Conservation (phyloP, 2,888 invertebrate genomes). For the Eupsilia transversa region DNA sequence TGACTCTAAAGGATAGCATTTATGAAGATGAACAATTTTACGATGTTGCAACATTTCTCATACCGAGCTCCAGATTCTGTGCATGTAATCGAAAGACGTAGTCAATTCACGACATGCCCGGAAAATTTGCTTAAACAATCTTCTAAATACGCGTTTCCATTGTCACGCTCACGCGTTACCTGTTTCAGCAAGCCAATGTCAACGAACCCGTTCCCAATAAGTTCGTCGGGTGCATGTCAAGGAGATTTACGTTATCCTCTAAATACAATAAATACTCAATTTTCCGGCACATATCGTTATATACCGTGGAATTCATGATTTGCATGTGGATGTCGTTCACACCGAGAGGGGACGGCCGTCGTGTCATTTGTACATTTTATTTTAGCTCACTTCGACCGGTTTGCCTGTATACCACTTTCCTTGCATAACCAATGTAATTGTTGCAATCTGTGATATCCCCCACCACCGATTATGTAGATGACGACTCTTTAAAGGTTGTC, state of each 20-base stretch:
- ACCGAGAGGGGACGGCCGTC: constrained; percentile 42
- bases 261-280: constrained; percentile 55
- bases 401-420: constrained; percentile 62
- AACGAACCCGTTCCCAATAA: constrained; percentile 14
- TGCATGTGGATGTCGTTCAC: constrained; percentile 69
- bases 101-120: not conserved
- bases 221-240: constrained; percentile 25
- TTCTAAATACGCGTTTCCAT: not conserved
- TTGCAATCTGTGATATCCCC: constrained; percentile 62
- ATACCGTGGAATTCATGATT: constrained; percentile 59
- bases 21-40: constrained; percentile 44
- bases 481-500: constrained; percentile 25
- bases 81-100: constrained; percentile 24
- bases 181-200: constrained; percentile 4
- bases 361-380: constrained; percentile 58
- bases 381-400: constrained; percentile 69
- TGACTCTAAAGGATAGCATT: constrained; percentile 20
- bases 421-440: constrained; percentile 74
- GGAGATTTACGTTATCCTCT: constrained; percentile 20
- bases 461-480: constrained; percentile 50
- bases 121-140: not conserved
- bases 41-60: constrained; percentile 31
- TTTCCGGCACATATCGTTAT: constrained; percentile 55
- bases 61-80: constrained; percentile 8
- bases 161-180: not conserved